phyloP scores from a whole-genome alignment of 2,888 invertebrate species.

The Cabera pusaria region DNA sequence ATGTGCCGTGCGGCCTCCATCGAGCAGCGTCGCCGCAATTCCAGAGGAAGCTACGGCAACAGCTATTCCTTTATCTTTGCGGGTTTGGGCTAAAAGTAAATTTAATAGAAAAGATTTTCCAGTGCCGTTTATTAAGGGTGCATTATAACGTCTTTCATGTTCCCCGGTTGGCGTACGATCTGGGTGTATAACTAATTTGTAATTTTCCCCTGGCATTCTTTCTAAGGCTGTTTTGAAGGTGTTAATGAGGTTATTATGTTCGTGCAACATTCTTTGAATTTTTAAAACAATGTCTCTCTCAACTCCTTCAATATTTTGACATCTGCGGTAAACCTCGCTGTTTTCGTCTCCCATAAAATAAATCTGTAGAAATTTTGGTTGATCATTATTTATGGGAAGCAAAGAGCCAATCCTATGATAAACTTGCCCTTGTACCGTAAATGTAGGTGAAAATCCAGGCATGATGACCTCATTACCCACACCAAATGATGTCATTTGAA shows the following conservation, averaged over 20 bases:
- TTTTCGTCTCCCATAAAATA: conserved; percentile 42
- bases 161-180: conserved; percentile 32
- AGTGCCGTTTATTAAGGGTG: neutral
- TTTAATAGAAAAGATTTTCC: too few relatives aligned
- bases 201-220: conserved; percentile 34
- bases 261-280: conserved; percentile 38
- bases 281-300: conserved; percentile 34
- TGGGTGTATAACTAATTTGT: conserved; percentile 39
- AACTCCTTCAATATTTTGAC: conserved; percentile 32
- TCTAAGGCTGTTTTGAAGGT: too few relatives aligned
- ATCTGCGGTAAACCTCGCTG: conserved; percentile 30
- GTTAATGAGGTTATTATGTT: conserved; percentile 36
- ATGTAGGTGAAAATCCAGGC: conserved; percentile 14
- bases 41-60: too few relatives aligned
- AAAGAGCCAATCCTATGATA: conserved; percentile 9
- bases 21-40: too few relatives aligned
- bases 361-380: conserved; percentile 40
- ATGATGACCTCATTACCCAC: conserved; percentile 20
- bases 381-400: conserved; percentile 18
- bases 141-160: conserved; percentile 1
- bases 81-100: too few relatives aligned
- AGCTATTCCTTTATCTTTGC: too few relatives aligned
- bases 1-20: too few relatives aligned
- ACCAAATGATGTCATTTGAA: conserved; percentile 47
- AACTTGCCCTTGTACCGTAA: too few relatives aligned